Evolutionary conservation across 1,140 invertebrate genomes (phyloP), one percentile per base, ranked within the genome.

Genomic region (Heliconius eleuchia): DNA sequence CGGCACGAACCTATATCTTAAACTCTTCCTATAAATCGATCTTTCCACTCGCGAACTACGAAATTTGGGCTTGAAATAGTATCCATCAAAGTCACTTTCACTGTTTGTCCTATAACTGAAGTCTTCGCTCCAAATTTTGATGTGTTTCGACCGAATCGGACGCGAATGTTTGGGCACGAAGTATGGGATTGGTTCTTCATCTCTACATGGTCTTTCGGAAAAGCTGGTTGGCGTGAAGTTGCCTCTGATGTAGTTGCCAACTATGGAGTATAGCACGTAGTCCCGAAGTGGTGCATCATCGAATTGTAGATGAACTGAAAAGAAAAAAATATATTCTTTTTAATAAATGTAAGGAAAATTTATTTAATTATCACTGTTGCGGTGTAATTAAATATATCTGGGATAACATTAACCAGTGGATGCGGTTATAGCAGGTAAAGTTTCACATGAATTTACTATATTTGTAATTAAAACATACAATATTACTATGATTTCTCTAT

Each of bases 171-270:
- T 92, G 4, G 90, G 91, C 1, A 92, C 77, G 86, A 93, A 94
- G 80, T 89, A 90, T 1, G 92, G 92, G n/a, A 88, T 75, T 1
- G 86, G 80, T 11, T 87, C 85, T 57, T 87, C 87, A 78, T 90
- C 89, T 30, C 85, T 80, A 77, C 92, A 93, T 1, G 90, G 86
- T 18, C 87, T 87, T 57, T 94, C 92, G 1, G 87, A 78, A 81
- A 82, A 83, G 46, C 83, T 85, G n/a, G 91, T 93, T 0, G 91
- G 91, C 0, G 92, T 94, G 84, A 94, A 94, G 87, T 92, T 94
- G 46, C 92, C 91, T 3, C 87, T 75, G 80, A 92, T 88, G 77
- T 83, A 87, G 77, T 83, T 87, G 39, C 87, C 88, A 37, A 93
- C 87, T 52, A 89, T 86, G 0, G 92, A 90, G 81, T 92, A 88